Evolutionary conservation across 2,113 vertebrate species (phyloP), one percentile per base, ranked within the genome.

Genomic region (Rhombomys opimus): DNA sequence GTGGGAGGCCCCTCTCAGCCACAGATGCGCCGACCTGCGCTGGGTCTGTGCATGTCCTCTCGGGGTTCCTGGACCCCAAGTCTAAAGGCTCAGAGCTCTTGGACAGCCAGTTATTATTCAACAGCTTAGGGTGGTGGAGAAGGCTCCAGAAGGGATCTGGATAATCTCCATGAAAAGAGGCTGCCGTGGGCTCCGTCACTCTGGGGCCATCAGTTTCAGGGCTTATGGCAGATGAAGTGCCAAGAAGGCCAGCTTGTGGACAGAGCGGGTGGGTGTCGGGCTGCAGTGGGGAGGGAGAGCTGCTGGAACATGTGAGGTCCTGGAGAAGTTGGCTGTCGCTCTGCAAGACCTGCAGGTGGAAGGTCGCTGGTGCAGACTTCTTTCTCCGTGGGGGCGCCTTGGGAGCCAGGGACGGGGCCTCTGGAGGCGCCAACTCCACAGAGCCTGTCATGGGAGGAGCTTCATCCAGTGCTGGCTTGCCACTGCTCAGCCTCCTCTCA

Each of bases 361-460:
- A 98, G 95, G 98, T 98, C 0, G 98, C 98, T 0, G 98, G 98
- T 2, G 98, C 98, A 0, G 98, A 98, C 90, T 99, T 99, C 97
- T 99, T 99, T 78, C 99, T 98, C 94, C 99, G 97, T 0, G 99
- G 99, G 15, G 99, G 99, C 41, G 98, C 98, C 95, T 97, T 98
- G 54, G 99, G 99, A 18, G 61, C 96, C 32, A 92, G 95, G n/a
- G 97, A 35, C 4, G 72, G 0, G 0, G 25, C 95, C 15, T 90
- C 97, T 11, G 7, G 70, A 18, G 97, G 46, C 13, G 68, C 27
- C 0, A 25, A 18, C 0, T 25, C 5, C 23, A 93, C 72, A 77
- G 97, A 93, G 30, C 67, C 96, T 65, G 92, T 32, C 14, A 81
- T 2, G 0, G 22, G 25, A 4, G 92, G 32, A 10, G 22, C 50